Conservation (phyloP, 2,797 vertebrate species). For the Typhlichthys eigenmanni region DNA sequence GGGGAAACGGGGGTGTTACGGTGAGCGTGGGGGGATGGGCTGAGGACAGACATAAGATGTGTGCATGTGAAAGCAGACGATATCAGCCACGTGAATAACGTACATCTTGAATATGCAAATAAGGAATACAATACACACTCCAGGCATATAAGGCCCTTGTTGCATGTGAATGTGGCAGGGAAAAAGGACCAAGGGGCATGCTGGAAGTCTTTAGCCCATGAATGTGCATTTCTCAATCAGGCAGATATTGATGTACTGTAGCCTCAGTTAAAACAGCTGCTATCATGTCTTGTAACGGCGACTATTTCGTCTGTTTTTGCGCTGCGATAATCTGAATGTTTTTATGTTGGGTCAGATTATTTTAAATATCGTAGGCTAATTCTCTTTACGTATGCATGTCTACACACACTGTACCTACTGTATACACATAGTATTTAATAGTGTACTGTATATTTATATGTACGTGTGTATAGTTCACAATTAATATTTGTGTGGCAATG, state of each 20-base stretch:
- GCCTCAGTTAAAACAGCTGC: conserved; percentile 26
- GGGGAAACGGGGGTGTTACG: conserved; percentile 42
- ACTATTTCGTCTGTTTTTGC: too few relatives aligned
- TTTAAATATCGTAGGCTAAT: neutral
- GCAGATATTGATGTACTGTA: conserved; percentile 36
- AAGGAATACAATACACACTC: conserved; percentile 63
- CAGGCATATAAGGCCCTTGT: conserved; percentile 63
- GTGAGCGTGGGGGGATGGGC: conserved; percentile 56
- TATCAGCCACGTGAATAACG: conserved; percentile 79
- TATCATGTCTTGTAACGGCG: too few relatives aligned
- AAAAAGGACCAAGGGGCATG: conserved; percentile 59
- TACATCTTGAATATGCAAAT: conserved; percentile 83
- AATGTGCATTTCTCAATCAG: conserved; percentile 49
- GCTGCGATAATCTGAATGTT: too few relatives aligned
- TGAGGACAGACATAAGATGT: conserved; percentile 69
- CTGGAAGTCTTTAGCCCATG: conserved; percentile 48
- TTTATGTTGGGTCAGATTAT: conserved; percentile 35
- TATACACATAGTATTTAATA: neutral
- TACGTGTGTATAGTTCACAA: neutral
- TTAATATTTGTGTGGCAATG: neutral
- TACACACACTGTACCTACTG: neutral
- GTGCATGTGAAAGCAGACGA: conserved; percentile 68
- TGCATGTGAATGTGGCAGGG: conserved; percentile 63
- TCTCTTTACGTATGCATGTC: neutral
- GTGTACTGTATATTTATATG: neutral